Conservation (phyloP, 2,113 vertebrate genomes). For the Fregata magnificens region DNA sequence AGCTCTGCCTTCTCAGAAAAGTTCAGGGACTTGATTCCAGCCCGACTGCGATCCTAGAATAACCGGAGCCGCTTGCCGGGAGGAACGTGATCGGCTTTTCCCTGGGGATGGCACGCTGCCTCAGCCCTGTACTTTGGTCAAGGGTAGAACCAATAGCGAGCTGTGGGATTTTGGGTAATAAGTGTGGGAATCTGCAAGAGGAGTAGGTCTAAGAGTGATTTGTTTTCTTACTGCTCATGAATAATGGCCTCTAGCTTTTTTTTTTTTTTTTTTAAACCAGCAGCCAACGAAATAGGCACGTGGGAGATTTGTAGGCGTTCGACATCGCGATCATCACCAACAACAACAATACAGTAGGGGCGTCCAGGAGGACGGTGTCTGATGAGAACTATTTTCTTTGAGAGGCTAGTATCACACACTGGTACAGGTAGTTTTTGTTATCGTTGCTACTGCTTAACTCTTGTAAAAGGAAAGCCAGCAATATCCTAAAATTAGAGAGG, state of each 20-base stretch:
- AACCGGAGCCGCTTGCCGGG: slow-evolving; percentile 54
- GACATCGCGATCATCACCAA: not conserved
- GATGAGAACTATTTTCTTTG: slow-evolving; percentile 2
- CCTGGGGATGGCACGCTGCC: slow-evolving; percentile 61
- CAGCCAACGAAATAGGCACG: slow-evolving; percentile 46
- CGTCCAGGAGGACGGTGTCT: slow-evolving; percentile 6
- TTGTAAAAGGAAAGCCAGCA: not conserved
- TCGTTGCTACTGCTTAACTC: not conserved
- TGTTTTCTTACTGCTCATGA: slow-evolving; percentile 72
- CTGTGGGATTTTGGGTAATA: slow-evolving; percentile 77
- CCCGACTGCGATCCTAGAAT: slow-evolving; percentile 40
- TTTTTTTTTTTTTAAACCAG: not conserved
- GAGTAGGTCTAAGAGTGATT: slow-evolving; percentile 65
- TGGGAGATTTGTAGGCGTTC: slow-evolving; percentile 61
- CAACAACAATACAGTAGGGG: not conserved
- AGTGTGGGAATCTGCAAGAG: slow-evolving; percentile 78
- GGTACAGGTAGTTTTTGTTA: slow-evolving; percentile 30
- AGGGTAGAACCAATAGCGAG: slow-evolving; percentile 66
- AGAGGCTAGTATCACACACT: not conserved
- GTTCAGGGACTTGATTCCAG: slow-evolving; percentile 53
- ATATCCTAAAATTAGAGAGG: not conserved
- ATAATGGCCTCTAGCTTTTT: slow-evolving; percentile 51
- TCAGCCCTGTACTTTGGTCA: slow-evolving; percentile 51
- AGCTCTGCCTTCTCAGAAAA: slow-evolving; percentile 14
- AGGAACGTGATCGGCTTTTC: slow-evolving; percentile 62